Conservation (phyloP, 2,888 invertebrate species). For the Mesodorylaimus sp. region DNA sequence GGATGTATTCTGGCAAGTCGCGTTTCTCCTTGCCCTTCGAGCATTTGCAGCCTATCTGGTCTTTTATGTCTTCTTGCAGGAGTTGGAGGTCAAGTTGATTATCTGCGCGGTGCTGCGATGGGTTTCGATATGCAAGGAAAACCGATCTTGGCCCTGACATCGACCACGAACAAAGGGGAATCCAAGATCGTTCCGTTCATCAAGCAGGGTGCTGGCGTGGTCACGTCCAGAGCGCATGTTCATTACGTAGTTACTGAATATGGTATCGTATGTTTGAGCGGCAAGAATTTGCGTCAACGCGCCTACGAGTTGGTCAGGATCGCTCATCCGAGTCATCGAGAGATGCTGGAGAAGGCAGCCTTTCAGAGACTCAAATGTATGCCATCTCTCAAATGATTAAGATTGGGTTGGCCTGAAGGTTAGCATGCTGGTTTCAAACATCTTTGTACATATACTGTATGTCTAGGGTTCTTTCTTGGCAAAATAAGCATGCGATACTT, state of each 20-base stretch:
- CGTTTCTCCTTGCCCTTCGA: no score
- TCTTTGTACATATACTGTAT: no score
- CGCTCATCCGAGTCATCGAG: slow-evolving; percentile 70
- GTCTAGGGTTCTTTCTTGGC: no score
- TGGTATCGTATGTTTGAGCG: slow-evolving; percentile 72
- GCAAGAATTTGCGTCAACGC: slow-evolving; percentile 67
- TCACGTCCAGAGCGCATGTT: slow-evolving; percentile 71
- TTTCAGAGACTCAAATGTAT: slow-evolving; percentile 46
- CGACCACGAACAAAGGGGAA: slow-evolving; percentile 55
- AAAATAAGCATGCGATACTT: no score
- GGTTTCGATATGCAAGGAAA: slow-evolving; percentile 65
- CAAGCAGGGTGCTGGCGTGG: slow-evolving; percentile 73
- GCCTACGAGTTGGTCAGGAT: slow-evolving; percentile 71
- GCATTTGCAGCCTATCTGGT: no score
- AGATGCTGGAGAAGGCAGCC: slow-evolving; percentile 61
- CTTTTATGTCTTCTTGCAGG: no score
- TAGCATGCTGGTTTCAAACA: no score
- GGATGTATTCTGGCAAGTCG: slow-evolving; percentile 47
- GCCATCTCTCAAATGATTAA: slow-evolving; percentile 32
- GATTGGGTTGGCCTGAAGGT: no score
- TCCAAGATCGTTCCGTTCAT: slow-evolving; percentile 65
- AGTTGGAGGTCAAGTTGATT: slow-evolving; percentile 83
- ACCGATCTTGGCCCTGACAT: slow-evolving; percentile 74
- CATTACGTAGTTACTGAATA: slow-evolving; percentile 83
- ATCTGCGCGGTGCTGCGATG: slow-evolving; percentile 72